phyloP scores from a whole-genome alignment of 2,888 invertebrate species.

The Agrotis clavis region DNA sequence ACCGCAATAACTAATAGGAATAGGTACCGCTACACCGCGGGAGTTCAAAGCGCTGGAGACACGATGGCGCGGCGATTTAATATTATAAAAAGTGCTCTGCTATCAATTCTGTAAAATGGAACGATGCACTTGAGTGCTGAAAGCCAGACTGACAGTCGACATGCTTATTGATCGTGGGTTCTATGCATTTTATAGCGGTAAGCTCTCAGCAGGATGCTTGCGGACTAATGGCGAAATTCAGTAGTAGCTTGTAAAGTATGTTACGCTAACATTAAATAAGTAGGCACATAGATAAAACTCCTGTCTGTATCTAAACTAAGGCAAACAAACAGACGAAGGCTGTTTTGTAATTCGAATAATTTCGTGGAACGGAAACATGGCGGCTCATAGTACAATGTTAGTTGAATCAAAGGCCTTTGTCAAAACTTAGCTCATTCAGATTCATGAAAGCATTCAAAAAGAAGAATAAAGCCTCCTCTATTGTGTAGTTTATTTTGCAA shows the following conservation, averaged over 20 bases:
- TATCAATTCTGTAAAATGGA: slow-evolving; percentile 32
- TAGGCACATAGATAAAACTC: not conserved
- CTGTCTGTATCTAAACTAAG: slow-evolving; percentile 25
- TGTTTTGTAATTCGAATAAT: slow-evolving; percentile 31
- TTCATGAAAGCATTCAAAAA: not conserved
- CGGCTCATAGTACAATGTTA: slow-evolving; percentile 6
- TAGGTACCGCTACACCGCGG: slow-evolving; percentile 50
- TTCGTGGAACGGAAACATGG: slow-evolving; percentile 37
- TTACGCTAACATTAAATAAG: slow-evolving; percentile 3
- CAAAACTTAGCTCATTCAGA: not conserved
- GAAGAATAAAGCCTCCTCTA: too few relatives aligned
- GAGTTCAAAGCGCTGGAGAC: slow-evolving; percentile 34
- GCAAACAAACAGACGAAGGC: slow-evolving; percentile 18
- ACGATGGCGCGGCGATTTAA: not conserved
- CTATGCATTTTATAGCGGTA: slow-evolving; percentile 2
- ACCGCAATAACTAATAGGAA: slow-evolving; percentile 50
- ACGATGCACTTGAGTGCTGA: slow-evolving; percentile 26
- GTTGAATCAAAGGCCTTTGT: slow-evolving; percentile 21
- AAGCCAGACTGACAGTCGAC: slow-evolving; percentile 21
- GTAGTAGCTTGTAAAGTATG: slow-evolving; percentile 7
- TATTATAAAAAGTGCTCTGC: slow-evolving; percentile 8
- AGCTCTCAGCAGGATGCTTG: not conserved
- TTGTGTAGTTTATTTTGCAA: too few relatives aligned
- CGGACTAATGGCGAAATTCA: slow-evolving; percentile 1
- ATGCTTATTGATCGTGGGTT: slow-evolving; percentile 30